Base-by-base conservation (phyloP, 2,797 vertebrate species). In the Leucoraja ocellata region DNA sequence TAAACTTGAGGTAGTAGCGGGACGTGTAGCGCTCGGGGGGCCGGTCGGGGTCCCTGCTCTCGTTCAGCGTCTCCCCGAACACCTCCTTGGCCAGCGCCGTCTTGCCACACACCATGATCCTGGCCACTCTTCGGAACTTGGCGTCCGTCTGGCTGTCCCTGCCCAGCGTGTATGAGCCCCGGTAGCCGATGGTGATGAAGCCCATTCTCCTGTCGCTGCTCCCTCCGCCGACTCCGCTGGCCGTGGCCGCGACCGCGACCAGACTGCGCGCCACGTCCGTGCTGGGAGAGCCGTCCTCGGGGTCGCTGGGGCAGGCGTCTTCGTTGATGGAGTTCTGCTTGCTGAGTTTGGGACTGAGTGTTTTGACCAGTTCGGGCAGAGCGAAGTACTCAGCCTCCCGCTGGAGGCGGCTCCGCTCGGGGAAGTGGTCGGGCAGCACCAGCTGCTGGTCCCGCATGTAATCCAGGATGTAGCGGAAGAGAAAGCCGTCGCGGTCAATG, bases 71-170 rank as follows among this genome's bases (percentile, higher is more conserved):
- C 81, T 98, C 98, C 65, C 98, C 98, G 93, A 99, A 99, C 93
- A 99, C 98, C 94, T 99, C 98, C 94, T 98, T 98, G 94, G 98
- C 98, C 94, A 99, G 96, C 0, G 97, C 97, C 0, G 97, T 98
- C 96, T 98, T 98, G 63, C 98, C 98, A 2, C 98, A 99, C 7
- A 98, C 98, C 91, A 98, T 98, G 96, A 99, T 99, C 95, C 98
- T 96, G 0, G 98, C 98, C 95, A 98, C 98, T 79, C 98, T 95
- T 94, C 98, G 95, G 96, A 99, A 99, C 93, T 98, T 99, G 94
- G 98, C 97, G 21, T 99, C 98, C 0, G 97, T 97, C 94, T 98
- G 98, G 95, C 97, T 98, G 95, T 99, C 98, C 94, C 98, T 97
- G 93, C 98, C 97, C 32, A 98, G 96, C 28, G 98, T 98, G 95